These are phyloP conservation scores for Tylochromis polylepis DNA, from an alignment of 2,113 vertebrate genomes.

Conservation along the genomic window DNA sequence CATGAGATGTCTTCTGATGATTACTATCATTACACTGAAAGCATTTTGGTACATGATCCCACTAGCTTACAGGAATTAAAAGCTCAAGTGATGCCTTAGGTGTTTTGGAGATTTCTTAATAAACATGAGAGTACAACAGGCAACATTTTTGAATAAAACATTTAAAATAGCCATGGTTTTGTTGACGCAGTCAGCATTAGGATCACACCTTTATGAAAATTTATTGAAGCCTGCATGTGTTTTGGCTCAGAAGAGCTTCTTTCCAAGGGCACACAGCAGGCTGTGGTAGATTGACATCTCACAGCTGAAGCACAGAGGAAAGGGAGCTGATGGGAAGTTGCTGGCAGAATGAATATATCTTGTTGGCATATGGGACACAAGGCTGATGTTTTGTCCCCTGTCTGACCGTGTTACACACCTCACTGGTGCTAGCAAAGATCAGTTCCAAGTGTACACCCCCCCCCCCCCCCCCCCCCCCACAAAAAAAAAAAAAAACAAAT, in stretches of 20 bases:
- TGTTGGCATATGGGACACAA: neutral
- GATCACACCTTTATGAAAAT: neutral
- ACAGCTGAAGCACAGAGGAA: neutral
- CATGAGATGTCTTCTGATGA: neutral
- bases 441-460: too few species aligned
- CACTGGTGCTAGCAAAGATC: neutral
- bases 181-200: neutral
- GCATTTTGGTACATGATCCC: neutral
- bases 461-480: too few species aligned
- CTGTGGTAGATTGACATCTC: neutral
- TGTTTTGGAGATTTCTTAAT: neutral
- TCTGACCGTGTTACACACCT: slow-evolving; percentile 1
- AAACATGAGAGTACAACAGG: neutral
- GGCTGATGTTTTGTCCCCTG: neutral
- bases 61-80: neutral
- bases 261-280: slow-evolving; percentile 20
- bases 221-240: neutral
- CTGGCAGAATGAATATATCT: neutral
- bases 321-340: neutral
- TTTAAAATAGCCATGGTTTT: neutral
- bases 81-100: neutral
- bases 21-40: neutral
- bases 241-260: neutral
- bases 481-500: too few species aligned
- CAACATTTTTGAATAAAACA: neutral